phyloP scores from a whole-genome alignment of 1,140 invertebrate species.

The Cotesia typhae region DNA sequence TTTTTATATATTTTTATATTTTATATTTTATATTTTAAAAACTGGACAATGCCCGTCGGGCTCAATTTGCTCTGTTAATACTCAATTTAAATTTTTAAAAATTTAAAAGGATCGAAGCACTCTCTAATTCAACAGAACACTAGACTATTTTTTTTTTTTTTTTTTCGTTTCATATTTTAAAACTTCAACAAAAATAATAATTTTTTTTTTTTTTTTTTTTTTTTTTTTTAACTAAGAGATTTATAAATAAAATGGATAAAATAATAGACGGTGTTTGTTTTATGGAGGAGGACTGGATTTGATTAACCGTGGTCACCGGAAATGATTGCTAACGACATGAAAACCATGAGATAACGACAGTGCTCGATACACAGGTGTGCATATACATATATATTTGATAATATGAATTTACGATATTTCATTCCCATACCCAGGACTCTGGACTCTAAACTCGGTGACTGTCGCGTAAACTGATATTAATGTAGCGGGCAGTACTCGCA shows the following conservation, averaged over 20 bases:
- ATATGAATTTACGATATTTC: constrained; percentile 55
- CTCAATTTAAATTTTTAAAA: background rate
- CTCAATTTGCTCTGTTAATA: constrained; percentile 15
- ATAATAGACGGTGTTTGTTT: background rate
- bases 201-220: too few relatives aligned
- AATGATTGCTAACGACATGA: constrained; percentile 33
- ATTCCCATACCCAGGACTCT: constrained; percentile 13
- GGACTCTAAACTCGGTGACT: constrained; percentile 32
- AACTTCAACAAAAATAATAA: too few relatives aligned
- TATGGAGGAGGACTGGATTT: constrained; percentile 7
- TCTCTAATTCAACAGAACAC: background rate
- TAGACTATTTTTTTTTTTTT: background rate
- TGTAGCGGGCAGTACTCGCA: constrained; percentile 30
- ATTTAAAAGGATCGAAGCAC: constrained; percentile 21
- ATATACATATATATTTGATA: constrained; percentile 45
- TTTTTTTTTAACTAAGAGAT: too few relatives aligned
- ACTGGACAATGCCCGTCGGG: background rate
- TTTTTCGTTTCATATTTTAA: too few relatives aligned
- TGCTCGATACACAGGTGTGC: constrained; percentile 39
- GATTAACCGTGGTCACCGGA: constrained; percentile 22
- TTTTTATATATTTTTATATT: background rate
- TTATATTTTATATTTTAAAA: too few relatives aligned
- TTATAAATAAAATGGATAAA: too few relatives aligned
- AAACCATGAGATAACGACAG: constrained; percentile 48
- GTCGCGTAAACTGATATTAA: constrained; percentile 53